phyloP scores from a whole-genome alignment of 2,797 vertebrate species.

The Gastrophryne carolinensis region DNA sequence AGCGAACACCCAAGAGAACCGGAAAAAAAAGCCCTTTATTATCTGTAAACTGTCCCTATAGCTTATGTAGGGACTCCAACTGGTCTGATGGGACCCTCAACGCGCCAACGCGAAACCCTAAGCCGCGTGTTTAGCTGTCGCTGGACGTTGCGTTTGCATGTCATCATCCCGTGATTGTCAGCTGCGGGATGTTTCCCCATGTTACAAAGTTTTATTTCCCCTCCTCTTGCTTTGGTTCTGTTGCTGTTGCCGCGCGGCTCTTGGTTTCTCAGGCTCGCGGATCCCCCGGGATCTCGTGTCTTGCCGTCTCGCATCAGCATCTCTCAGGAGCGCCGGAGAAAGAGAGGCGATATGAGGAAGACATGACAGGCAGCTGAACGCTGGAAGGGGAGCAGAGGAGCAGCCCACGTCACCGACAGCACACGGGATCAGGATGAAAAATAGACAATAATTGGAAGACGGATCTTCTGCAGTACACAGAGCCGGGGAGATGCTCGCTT shows the following conservation, averaged over 20 bases:
- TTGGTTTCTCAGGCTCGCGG: background rate
- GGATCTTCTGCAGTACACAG: background rate
- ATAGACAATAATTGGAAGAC: slow-evolving; percentile 3
- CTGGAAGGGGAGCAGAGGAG: slow-evolving; percentile 54
- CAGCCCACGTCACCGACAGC: background rate
- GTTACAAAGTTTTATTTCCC: background rate
- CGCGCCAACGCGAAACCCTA: background rate
- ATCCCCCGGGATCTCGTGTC: background rate
- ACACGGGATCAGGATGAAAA: slow-evolving; percentile 56
- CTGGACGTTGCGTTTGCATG: slow-evolving; percentile 4
- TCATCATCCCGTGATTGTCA: slow-evolving; percentile 10
- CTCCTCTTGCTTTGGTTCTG: background rate
- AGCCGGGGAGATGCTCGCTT: background rate
- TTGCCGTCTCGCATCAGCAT: background rate
- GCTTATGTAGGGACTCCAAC: no score
- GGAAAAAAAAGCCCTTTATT: background rate
- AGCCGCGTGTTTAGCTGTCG: background rate
- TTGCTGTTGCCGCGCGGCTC: background rate
- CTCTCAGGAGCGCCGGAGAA: background rate
- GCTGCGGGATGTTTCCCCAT: background rate
- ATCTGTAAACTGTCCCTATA: background rate
- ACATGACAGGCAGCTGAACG: slow-evolving; percentile 54
- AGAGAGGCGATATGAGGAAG: slow-evolving; percentile 47
- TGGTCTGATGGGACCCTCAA: background rate
- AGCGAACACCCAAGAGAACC: background rate